A percentile compares a stretch with the other conserved stretches of the same genome.
Evolutionary conservation across 2,888 invertebrate genomes (phyloP).

Genomic region (Cataglyphis livida): DNA sequence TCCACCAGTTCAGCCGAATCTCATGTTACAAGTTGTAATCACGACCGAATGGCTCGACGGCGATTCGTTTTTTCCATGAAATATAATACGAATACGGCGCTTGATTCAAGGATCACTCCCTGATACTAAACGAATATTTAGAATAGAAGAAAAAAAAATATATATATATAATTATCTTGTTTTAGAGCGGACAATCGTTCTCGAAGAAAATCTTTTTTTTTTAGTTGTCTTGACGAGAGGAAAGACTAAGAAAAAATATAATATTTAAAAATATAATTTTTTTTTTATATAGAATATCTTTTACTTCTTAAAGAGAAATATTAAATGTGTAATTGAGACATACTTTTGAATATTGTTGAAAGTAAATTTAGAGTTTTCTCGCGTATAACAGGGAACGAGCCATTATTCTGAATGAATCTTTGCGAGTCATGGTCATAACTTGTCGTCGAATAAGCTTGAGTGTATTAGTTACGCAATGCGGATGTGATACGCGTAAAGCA

Average conservation of each 20-base stretch:
- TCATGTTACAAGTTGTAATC: slow-evolving; percentile 18
- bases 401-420: slow-evolving; percentile 12
- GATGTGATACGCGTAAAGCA: not conserved
- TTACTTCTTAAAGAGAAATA: not conserved
- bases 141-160: not conserved
- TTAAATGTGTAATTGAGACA: not conserved
- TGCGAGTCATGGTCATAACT: slow-evolving; percentile 1
- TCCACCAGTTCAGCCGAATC: slow-evolving; percentile 23
- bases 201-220: not conserved
- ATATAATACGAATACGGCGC: slow-evolving; percentile 10
- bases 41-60: slow-evolving; percentile 11
- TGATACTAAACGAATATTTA: slow-evolving; percentile 7
- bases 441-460: not conserved
- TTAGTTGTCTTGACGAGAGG: not conserved
- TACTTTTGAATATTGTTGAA: slow-evolving; percentile 15
- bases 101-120: slow-evolving; percentile 22
- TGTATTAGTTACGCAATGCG: not conserved
- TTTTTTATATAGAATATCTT: not conserved
- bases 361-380: slow-evolving; percentile 7
- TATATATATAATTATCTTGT: not conserved
- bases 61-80: slow-evolving; percentile 24
- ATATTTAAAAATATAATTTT: not conserved
- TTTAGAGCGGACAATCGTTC: not conserved
- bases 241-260: not conserved
- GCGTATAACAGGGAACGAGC: not conserved